phyloP scores from a whole-genome alignment of 2,113 vertebrate genomes.

The Furnarius figulus region DNA sequence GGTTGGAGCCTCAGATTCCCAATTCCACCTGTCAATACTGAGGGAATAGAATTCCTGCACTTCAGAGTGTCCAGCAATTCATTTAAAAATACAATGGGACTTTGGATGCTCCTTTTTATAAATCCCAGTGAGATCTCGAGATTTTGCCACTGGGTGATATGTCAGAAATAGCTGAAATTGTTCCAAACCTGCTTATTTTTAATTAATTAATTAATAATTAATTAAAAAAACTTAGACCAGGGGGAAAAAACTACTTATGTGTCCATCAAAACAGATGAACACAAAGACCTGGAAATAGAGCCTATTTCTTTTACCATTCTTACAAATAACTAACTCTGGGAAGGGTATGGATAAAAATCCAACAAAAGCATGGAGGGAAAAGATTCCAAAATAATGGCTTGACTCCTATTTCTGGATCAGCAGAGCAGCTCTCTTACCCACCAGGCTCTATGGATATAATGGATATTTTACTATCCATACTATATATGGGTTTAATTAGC shows the following conservation, averaged over 20 bases:
- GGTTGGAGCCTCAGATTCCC: background rate
- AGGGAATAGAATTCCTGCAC: background rate
- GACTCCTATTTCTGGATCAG: background rate
- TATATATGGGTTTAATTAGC: background rate
- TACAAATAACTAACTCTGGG: background rate
- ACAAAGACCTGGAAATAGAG: background rate
- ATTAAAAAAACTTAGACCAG: background rate
- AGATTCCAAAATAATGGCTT: background rate
- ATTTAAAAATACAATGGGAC: background rate
- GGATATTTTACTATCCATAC: background rate
- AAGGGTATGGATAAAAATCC: background rate
- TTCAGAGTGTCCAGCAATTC: background rate
- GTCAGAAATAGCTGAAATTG: background rate
- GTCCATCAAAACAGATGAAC: background rate
- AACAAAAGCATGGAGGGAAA: background rate
- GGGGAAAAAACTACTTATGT: background rate
- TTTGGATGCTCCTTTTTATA: background rate
- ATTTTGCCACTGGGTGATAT: fast-evolving
- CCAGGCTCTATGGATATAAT: background rate
- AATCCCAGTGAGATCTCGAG: background rate
- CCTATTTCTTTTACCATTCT: background rate
- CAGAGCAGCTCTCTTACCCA: background rate
- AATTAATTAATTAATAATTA: background rate
- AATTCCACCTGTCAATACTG: background rate
- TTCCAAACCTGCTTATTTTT: background rate